These are phyloP conservation scores for Rhynchonycteris naso DNA, from an alignment of 2,797 vertebrate genomes.

Conservation along the genomic window DNA sequence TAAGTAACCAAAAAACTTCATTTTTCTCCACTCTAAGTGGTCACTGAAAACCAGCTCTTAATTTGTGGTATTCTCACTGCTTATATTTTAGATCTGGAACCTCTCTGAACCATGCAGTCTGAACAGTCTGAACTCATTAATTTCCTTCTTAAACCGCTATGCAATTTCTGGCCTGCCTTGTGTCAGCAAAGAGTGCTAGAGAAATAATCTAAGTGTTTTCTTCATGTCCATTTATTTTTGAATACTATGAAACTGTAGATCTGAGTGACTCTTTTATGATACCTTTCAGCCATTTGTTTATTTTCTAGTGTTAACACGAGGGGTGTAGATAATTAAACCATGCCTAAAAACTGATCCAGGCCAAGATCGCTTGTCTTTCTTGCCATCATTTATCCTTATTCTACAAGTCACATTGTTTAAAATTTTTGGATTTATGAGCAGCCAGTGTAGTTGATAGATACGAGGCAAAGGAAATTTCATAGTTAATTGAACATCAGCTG, in stretches of 20 bases:
- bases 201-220: constrained; percentile 33
- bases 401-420: constrained; percentile 75
- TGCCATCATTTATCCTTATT: constrained; percentile 68
- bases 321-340: constrained; percentile 79
- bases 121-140: constrained; percentile 21
- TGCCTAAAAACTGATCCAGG: constrained; percentile 84
- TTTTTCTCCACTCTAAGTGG: constrained; percentile 17
- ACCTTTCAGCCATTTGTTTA: constrained; percentile 72
- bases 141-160: constrained; percentile 11
- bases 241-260: constrained; percentile 37
- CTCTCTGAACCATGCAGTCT: constrained; percentile 44
- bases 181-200: constrained; percentile 31
- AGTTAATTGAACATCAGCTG: constrained; percentile 24
- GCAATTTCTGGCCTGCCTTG: constrained; percentile 42
- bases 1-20: background rate
- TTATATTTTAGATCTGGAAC: constrained; percentile 65
- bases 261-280: constrained; percentile 35
- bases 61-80: constrained; percentile 46
- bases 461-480: constrained; percentile 52
- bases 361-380: constrained; percentile 78
- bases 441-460: constrained; percentile 58
- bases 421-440: constrained; percentile 70
- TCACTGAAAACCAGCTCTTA: constrained; percentile 28
- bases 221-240: constrained; percentile 14
- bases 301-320: constrained; percentile 78